Base-by-base conservation (phyloP, 2,797 vertebrate genomes). In the Lutjanus campechanus region DNA sequence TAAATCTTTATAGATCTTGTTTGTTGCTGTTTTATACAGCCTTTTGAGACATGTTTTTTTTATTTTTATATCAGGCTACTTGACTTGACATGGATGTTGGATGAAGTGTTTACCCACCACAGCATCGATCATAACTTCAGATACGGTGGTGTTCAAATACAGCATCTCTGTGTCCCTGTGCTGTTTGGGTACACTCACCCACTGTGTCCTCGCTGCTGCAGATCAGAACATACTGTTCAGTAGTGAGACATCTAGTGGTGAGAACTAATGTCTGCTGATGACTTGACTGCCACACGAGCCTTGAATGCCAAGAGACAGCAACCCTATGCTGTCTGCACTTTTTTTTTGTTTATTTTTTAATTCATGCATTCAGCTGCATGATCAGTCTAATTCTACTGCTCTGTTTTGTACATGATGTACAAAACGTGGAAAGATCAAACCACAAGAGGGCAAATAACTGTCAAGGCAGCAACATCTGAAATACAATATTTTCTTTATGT, bases 211-310 rank as follows among this genome's bases (percentile, higher is more conserved):
- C 36, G 54, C 22, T 77, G 66, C 80, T 69, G 76, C 61, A 16
- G 59, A 79, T 62, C 53, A 73, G 40, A 72, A 70, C 80, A 56
- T 25, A 9, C 19, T 61, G 69, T 68, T 80, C 75, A 71, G 74
- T 7, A 60, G 16, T 67, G 79, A 83, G 83, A 78, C 76, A 71
- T 58, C 81, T 85, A 84, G 84, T 68, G 84, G 85, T 60, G 65
- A 81, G 69, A 83, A 68, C 15, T 2, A 15, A 15, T 46, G n/a
- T 7, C 55, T n/a, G 17, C 43, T 50, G 68, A 65, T 22, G 5
- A 15, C 54, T 22, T 62, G 49, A 76, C 49, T n/a, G 10, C 2
- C 63, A 47, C 46, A 8, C 20, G 20, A 59, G 67, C 85, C 83
- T 85, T 88, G 77, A 83, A 77, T 54, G 10, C n/a, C 50, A 46